Conservation (phyloP, 2,113 vertebrate species). For the Mesembrinibis cayennensis region DNA sequence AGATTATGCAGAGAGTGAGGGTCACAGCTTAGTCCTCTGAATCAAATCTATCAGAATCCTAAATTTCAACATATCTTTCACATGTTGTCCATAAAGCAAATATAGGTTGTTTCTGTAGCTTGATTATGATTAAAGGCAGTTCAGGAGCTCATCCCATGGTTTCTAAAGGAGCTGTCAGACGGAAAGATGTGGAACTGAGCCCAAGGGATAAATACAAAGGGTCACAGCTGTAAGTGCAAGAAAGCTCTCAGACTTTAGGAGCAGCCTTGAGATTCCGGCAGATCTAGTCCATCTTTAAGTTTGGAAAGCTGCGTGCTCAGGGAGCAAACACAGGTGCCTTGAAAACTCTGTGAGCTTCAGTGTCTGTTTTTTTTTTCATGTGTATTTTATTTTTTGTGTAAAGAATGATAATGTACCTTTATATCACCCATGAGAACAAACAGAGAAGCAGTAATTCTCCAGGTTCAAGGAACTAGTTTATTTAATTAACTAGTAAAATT, state of each 20-base stretch:
- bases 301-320: neutral
- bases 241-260: neutral
- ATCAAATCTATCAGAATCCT: neutral
- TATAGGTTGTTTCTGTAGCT: neutral
- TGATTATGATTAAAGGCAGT: neutral
- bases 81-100: neutral
- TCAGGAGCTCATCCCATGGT: neutral
- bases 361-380: fast-evolving
- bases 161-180: neutral
- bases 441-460: neutral
- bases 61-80: neutral
- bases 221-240: neutral
- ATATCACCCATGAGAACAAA: neutral
- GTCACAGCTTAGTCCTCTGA: neutral
- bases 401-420: neutral
- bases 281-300: neutral
- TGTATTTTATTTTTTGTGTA: neutral
- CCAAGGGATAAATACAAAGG: neutral
- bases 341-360: neutral
- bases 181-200: neutral
- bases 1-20: neutral
- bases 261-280: neutral
- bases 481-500: neutral
- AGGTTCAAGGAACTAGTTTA: neutral
- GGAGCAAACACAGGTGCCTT: neutral